phyloP scores from a whole-genome alignment of 1,140 invertebrate species.

The Cyclargus thomasi region DNA sequence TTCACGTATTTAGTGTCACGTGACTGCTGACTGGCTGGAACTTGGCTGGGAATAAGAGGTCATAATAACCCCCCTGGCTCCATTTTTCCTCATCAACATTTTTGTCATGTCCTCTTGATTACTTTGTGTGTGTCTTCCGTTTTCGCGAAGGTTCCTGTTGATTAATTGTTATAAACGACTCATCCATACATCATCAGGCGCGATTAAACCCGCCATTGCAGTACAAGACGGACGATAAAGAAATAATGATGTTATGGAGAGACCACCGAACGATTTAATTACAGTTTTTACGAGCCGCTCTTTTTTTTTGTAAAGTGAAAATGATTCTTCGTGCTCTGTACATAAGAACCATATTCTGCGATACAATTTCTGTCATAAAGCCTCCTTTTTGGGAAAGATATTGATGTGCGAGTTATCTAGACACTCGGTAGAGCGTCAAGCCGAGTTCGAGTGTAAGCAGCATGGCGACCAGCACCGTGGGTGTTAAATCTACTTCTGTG shows the following conservation, averaged over 20 bases:
- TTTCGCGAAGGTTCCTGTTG: not conserved
- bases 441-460: too few species aligned
- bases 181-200: not conserved
- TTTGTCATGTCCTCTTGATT: not conserved
- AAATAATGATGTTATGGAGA: slow-evolving; percentile 1
- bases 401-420: not conserved
- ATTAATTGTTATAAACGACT: slow-evolving; percentile 1
- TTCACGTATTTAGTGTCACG: too few species aligned
- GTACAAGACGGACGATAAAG: not conserved
- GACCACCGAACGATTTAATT: not conserved
- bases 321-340: not conserved
- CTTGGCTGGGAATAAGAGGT: too few species aligned
- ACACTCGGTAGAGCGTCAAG: too few species aligned
- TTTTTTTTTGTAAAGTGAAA: not conserved
- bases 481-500: too few species aligned
- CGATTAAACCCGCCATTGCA: not conserved
- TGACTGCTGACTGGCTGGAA: too few species aligned
- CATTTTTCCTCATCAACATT: not conserved
- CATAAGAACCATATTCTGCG: not conserved
- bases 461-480: too few species aligned
- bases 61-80: too few species aligned
- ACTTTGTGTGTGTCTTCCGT: not conserved
- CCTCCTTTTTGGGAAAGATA: not conserved
- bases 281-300: not conserved
- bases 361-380: not conserved